Percentiles rank a stretch among this genome's conserved stretches.
Evolutionary conservation across 92 coral and sea anemone genomes (phyloP).

Genomic region (Zoanthus sansibaricus): DNA sequence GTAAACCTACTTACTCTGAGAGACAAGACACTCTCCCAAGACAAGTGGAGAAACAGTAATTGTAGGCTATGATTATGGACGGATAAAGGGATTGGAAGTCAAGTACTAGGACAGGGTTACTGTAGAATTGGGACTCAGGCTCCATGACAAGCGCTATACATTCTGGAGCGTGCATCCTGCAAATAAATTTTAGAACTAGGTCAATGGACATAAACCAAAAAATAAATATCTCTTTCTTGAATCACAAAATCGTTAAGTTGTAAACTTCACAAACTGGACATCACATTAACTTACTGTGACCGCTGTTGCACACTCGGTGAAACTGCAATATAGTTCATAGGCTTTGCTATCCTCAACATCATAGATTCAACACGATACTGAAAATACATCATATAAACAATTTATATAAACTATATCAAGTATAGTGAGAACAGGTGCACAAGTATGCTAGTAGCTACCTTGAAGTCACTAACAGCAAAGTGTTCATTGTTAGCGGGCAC

Average conservation of each 20-base stretch:
- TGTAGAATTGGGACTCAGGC: slow-evolving; percentile 97
- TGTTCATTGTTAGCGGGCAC: no score
- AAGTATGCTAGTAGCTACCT: no score
- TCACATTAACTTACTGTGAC: slow-evolving; percentile 65
- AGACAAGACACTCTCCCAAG: slow-evolving; percentile 91
- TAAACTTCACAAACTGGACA: background rate
- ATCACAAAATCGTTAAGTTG: no score
- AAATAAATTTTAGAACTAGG: background rate
- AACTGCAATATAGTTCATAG: slow-evolving; percentile 93
- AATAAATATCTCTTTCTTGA: no score
- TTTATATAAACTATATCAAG: no score
- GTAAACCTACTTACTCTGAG: slow-evolving; percentile 76
- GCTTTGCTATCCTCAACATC: slow-evolving; percentile 97
- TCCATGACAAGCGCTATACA: slow-evolving; percentile 94
- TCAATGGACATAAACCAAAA: no score
- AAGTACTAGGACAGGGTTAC: slow-evolving; percentile 93
- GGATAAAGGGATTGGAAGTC: slow-evolving; percentile 99
- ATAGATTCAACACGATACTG: slow-evolving; percentile 99
- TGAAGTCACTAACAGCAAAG: background rate
- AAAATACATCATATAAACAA: background rate
- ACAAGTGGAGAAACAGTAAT: slow-evolving; percentile 98
- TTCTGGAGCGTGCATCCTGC: slow-evolving; percentile 97
- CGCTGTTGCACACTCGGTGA: slow-evolving; percentile 97
- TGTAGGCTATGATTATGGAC: slow-evolving; percentile 94
- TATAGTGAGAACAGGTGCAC: no score